These are phyloP conservation scores for Lynx canadensis DNA, from an alignment of 2,113 vertebrate species.

Conservation along the genomic window DNA sequence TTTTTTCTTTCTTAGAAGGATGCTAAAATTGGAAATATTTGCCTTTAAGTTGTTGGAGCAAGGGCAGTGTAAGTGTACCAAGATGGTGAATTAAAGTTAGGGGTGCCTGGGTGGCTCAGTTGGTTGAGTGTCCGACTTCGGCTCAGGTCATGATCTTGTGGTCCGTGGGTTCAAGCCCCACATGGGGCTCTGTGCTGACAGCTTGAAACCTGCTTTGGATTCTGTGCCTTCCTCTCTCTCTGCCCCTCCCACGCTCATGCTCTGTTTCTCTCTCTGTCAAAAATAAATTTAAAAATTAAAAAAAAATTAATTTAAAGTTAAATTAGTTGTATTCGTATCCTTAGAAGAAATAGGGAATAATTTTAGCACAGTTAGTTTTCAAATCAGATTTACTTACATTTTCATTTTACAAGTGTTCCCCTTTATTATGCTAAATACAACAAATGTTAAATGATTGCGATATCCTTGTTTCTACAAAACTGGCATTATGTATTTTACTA, in stretches of 20 bases:
- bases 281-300: no score
- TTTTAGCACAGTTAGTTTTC: not conserved
- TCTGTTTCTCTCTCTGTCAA: no score
- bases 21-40: not conserved
- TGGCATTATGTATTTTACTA: not conserved
- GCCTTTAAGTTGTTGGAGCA: not conserved
- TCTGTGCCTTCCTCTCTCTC: no score
- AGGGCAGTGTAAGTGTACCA: not conserved
- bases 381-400: not conserved
- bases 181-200: no score
- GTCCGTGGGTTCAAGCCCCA: no score
- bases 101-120: no score
- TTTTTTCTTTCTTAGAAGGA: not conserved
- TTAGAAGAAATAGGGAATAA: not conserved
- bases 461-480: not conserved
- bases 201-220: no score
- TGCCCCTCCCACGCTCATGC: no score
- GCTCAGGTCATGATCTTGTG: no score
- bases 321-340: not conserved
- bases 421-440: not conserved
- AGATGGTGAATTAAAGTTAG: not conserved
- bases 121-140: no score
- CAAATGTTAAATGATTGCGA: not conserved
- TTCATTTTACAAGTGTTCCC: not conserved
- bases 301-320: not conserved